These are phyloP conservation scores for Melospiza melodia DNA, from an alignment of 2,113 vertebrate genomes.

Conservation along the genomic window DNA sequence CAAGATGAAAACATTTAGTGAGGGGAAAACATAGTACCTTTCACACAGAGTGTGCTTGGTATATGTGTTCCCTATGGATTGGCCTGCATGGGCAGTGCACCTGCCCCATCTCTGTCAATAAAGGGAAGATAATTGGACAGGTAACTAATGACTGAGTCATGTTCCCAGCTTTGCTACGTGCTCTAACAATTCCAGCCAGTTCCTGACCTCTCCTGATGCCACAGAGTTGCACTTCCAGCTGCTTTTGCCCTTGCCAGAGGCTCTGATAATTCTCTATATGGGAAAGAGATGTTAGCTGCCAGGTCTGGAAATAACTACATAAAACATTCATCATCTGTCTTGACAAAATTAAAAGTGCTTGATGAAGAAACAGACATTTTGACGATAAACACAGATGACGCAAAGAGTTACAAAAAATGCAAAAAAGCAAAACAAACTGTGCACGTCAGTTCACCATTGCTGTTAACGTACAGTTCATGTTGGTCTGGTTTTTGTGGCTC, in stretches of 20 bases:
- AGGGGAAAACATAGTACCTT: background rate
- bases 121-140: background rate
- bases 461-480: background rate
- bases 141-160: background rate
- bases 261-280: background rate
- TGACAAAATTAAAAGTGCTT: constrained; percentile 54
- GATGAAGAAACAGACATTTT: constrained; percentile 57
- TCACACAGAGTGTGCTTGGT: background rate
- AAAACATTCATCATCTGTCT: constrained; percentile 45
- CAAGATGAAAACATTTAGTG: background rate
- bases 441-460: background rate
- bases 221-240: background rate
- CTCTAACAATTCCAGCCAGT: background rate
- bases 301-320: constrained; percentile 48
- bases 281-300: background rate
- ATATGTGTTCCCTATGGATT: background rate
- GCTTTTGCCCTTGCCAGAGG: background rate
- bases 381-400: constrained; percentile 7
- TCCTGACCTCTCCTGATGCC: background rate
- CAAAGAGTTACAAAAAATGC: constrained; percentile 24
- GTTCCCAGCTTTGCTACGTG: background rate
- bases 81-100: background rate
- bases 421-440: background rate
- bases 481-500: background rate
- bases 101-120: background rate